Evolutionary conservation across 2,113 vertebrate genomes (phyloP), one percentile per base, ranked within the genome.

Genomic region (Odontesthes bonariensis): DNA sequence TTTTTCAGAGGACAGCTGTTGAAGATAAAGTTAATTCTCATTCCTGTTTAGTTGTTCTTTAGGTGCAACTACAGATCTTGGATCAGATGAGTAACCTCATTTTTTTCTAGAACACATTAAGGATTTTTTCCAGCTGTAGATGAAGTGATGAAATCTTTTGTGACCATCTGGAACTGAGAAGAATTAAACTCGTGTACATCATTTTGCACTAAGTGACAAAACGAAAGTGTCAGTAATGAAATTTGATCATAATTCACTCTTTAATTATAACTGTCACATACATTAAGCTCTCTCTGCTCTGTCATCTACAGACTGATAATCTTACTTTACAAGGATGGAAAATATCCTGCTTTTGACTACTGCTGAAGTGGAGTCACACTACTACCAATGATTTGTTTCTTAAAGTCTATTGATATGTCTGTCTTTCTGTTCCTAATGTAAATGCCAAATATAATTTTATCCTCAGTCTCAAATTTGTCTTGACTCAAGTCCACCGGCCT

Each of bases 151-250:
- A 88, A 78, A 89, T 84, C 64, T 82, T 83, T 81, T 81, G 58
- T 88, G 83, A 85, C 73, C 81, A 87, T 86, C 57, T 86, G 67
- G 82, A 85, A 86, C 79, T 80, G 68, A 77, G 75, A 86, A 77
- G 62, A 79, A 83, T 88, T 86, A 77, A 84, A 85, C 77, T 73
- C 75, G 75, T 87, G 74, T 80, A 90, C 58, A 55, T 87, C 82
- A 84, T 86, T 83, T 84, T 86, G 14, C 72, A 82, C 56, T 87
- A 77, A 86, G 61, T 60, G 67, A 69, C 76, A 84, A 54, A 83
- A 78, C 73, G 5, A 49, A 23, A 49, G 38, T 83, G 75, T 83
- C 68, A 79, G 77, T 63, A 31, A 79, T 40, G 16, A 70, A 76
- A 84, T 80, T 58, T 83, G 77, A 80, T 84, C 79, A 86, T 73